Evolutionary conservation across 53 echinoderm and acorn worm genomes (phyloP).

Genomic region (Pentamera pediparva): DNA sequence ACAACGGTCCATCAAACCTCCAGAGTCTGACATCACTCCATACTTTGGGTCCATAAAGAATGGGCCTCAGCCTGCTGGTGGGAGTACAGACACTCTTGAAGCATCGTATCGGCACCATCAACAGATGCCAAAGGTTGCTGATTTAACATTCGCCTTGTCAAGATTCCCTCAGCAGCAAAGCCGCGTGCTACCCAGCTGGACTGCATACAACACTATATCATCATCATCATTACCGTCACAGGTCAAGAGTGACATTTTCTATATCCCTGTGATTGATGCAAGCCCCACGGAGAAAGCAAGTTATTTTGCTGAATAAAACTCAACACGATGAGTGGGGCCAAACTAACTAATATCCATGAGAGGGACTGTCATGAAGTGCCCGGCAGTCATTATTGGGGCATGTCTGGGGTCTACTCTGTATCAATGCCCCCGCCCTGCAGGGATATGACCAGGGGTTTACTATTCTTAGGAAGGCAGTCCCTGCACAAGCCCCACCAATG

Average conservation of each 20-base stretch:
- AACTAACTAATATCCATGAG: no score
- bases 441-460: no score
- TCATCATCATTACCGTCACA: slow-evolving; percentile 7
- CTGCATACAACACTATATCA: slow-evolving; percentile 32
- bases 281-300: slow-evolving; percentile 43
- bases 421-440: no score
- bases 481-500: no score
- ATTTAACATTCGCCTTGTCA: neutral
- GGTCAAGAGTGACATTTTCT: slow-evolving; percentile 18
- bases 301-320: no score
- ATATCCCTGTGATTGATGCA: slow-evolving; percentile 47
- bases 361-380: no score
- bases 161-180: neutral
- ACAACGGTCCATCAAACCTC: slow-evolving; percentile 43
- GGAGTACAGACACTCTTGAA: no score
- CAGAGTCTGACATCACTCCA: slow-evolving; percentile 32
- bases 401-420: no score
- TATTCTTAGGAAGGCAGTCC: no score
- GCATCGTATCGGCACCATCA: no score
- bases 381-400: no score
- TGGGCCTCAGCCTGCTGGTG: slow-evolving; percentile 38
- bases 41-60: slow-evolving; percentile 55
- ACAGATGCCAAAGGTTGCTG: neutral
- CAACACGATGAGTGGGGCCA: no score
- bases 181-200: slow-evolving; percentile 37